A percentile compares a stretch with the other conserved stretches of the same genome.
phyloP scores from a whole-genome alignment of 53 echinoderm and acorn worm genomes.

The Hippasteria phrygiana region DNA sequence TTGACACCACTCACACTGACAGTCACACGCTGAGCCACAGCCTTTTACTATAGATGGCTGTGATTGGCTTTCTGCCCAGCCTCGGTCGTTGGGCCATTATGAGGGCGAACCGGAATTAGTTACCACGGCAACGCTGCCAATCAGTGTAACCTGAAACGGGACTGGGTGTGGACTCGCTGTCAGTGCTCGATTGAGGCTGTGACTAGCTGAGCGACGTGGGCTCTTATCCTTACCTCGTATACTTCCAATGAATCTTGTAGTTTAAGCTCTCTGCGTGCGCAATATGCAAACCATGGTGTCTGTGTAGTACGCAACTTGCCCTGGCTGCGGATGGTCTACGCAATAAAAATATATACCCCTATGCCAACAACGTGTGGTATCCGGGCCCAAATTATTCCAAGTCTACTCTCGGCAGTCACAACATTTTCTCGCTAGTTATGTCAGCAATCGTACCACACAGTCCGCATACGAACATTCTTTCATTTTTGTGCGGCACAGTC shows the following conservation, averaged over 20 bases:
- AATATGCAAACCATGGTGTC: conserved; percentile 23
- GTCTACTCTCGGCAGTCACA: conserved; percentile 54
- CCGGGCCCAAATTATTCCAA: conserved; percentile 19
- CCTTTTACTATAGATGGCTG: conserved; percentile 86
- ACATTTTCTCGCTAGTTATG: conserved; percentile 51
- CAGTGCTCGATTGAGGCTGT: conserved; percentile 67
- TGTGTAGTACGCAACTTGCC: background rate
- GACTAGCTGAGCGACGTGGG: conserved; percentile 38
- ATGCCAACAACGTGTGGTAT: conserved; percentile 59
- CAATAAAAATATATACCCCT: conserved; percentile 56
- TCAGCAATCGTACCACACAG: conserved; percentile 32
- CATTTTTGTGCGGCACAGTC: background rate
- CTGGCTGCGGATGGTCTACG: background rate
- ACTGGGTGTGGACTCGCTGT: conserved; percentile 92
- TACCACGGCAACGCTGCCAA: conserved; percentile 94
- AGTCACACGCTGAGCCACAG: conserved; percentile 80
- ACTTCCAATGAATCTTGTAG: conserved; percentile 22
- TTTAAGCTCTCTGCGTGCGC: conserved; percentile 18
- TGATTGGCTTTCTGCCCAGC: conserved; percentile 95
- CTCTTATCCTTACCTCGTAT: conserved; percentile 23
- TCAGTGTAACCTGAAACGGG: conserved; percentile 97
- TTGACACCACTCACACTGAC: conserved; percentile 82
- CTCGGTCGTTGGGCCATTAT: conserved; percentile 96
- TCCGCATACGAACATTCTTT: conserved; percentile 14
- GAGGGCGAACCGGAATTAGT: conserved; percentile 98